Base-by-base conservation (phyloP, 1,140 invertebrate genomes). In the Camponotus pennsylvanicus region DNA sequence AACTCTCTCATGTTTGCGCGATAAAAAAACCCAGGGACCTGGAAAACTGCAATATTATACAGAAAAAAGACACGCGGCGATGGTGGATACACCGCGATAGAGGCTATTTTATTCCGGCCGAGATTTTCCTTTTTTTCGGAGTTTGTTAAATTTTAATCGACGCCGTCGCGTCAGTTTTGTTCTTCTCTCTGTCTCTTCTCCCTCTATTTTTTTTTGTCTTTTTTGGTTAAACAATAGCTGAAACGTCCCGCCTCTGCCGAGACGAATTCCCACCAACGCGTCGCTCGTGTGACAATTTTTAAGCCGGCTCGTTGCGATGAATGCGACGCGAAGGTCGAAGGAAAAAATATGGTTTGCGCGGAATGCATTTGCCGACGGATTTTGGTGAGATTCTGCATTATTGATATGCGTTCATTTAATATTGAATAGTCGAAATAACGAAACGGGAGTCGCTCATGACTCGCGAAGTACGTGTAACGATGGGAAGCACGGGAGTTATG, bases 121-220 rank as follows among this genome's bases (percentile, higher is more conserved):
- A 34, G 37, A 71, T 61, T 73, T 7, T 37, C 18, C 59, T 63
- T 76, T 85, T 84, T 66, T 37, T 18, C 45, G 42, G 71, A 75
- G 82, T 76, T 84, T 84, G 57, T 85, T 85, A 76, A 85, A 85
- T 82, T 82, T 82, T 82, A 82, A 82, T 82, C 64, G 64, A 80
- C 63, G n/a, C 66, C 15, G n/a, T 64, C 59, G 40, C 59, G 27
- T 76, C 34, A 52, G 34, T 8, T 27, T 80, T 7, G 7, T 52
- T 59, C 18, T 42, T 3, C 40, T 18, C 18, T 40, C 13, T 73
- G 13, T 73, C 49, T 4, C 4, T 37, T 15, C 34, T 40, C 45
- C 42, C 32, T 8, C n/a, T 1, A 27, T 42, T 0, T 18, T n/a
- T 7, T 8, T 9, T 27, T 5, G 4, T n/a, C 13, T n/a, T 59